Percentiles rank a stretch among this genome's conserved stretches.
Conservation (phyloP, 2,888 invertebrate genomes). For the Spodoptera exigua region DNA sequence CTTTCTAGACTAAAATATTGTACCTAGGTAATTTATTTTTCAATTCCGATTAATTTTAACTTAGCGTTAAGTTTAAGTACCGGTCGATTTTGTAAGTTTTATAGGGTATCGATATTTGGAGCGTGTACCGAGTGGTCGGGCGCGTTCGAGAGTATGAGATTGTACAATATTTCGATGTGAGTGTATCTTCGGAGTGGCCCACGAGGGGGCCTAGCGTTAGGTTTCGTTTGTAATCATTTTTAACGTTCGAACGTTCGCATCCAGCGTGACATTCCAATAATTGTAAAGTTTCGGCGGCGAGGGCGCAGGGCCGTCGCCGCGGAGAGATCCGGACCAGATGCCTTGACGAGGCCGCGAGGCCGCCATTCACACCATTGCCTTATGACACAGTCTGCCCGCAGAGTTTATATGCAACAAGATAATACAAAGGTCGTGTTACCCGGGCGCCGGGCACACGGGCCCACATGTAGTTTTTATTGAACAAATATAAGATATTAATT, state of each 20-base stretch:
- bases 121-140: constrained; percentile 78
- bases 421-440: constrained; percentile 89
- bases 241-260: constrained; percentile 83
- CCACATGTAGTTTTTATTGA: constrained; percentile 90
- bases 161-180: constrained; percentile 82
- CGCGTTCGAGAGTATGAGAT: constrained; percentile 77
- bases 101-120: constrained; percentile 85
- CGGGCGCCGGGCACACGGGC: constrained; percentile 88
- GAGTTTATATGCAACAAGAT: constrained; percentile 89
- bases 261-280: constrained; percentile 88
- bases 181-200: constrained; percentile 77
- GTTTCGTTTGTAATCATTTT: constrained; percentile 82
- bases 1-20: constrained; percentile 88
- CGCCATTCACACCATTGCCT: constrained; percentile 86
- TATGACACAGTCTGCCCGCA: constrained; percentile 89
- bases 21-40: constrained; percentile 90
- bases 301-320: constrained; percentile 66
- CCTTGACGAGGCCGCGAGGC: constrained; percentile 78
- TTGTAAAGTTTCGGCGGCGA: constrained; percentile 79
- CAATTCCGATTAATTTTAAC: constrained; percentile 90
- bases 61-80: constrained; percentile 88
- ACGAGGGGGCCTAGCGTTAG: constrained; percentile 77
- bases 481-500: constrained; percentile 90
- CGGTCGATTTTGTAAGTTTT: constrained; percentile 90
- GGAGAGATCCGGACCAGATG: constrained; percentile 78